A percentile compares a stretch with the other conserved stretches of the same genome.
phyloP scores from a whole-genome alignment of 2,113 vertebrate species.

The Mus spicilegus region DNA sequence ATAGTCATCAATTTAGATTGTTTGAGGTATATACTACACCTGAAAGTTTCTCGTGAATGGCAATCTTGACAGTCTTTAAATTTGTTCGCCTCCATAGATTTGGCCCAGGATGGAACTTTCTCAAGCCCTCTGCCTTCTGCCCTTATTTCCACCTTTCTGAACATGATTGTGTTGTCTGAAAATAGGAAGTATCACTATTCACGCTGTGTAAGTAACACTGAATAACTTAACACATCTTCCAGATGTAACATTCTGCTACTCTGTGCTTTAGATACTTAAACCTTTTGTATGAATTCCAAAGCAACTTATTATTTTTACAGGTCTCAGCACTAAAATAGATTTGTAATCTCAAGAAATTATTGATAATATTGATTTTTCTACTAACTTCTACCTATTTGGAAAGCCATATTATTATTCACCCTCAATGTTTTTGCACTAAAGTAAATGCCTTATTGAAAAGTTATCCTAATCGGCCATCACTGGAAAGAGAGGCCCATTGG shows the following conservation, averaged over 20 bases:
- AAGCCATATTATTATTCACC: not conserved
- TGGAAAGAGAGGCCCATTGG: too few species aligned
- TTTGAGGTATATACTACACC: not conserved
- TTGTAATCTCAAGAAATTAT: not conserved
- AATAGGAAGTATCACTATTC: constrained; percentile 54
- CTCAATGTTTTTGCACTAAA: not conserved
- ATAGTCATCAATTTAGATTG: not conserved
- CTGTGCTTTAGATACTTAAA: constrained; percentile 15
- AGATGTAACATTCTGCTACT: not conserved
- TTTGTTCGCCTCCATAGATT: not conserved
- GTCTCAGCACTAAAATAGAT: not conserved
- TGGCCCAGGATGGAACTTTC: constrained; percentile 2
- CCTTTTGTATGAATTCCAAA: not conserved
- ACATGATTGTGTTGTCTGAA: constrained; percentile 34
- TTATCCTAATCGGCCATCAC: too few species aligned
- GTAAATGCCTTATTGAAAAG: not conserved
- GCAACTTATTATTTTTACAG: constrained; percentile 10
- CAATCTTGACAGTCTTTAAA: not conserved
- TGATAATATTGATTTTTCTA: not conserved
- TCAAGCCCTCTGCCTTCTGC: not conserved
- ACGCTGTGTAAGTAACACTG: constrained; percentile 15
- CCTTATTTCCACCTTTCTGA: not conserved
- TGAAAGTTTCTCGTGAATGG: not conserved
- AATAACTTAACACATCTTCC: constrained; percentile 60
- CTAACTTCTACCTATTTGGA: not conserved